Evolutionary conservation across 2,797 vertebrate genomes (phyloP), one percentile per base, ranked within the genome.

Genomic region (Rachycentron canadum): DNA sequence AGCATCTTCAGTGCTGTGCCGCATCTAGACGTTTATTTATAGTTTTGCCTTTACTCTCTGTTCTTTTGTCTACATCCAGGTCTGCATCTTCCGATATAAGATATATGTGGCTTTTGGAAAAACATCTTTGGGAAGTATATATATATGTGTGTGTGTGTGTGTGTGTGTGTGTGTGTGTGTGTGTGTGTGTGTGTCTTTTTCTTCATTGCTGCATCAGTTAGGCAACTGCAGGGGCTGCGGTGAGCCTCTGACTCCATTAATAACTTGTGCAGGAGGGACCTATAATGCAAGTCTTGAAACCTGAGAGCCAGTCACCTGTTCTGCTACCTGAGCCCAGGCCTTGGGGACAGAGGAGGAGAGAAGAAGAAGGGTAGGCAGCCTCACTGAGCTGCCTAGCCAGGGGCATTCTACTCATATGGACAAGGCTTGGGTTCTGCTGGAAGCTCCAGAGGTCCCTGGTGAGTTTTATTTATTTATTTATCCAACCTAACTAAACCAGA

Each of bases 271-370:
- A 56, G 73, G 47, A 17, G 83, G 65, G 75, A 76, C 65, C 71
- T 86, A 62, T 92, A 83, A 90, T 83, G 82, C 75, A 85, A 84
- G 74, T 63, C 66, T 63, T 88, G 94, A 93, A 95, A 95, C 86
- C 71, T 88, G 94, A 95, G 91, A 92, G 76, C 67, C 66, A 68
- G 86, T 88, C 89, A 91, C 90, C 89, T 91, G 93, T 86, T 89
- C 88, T 87, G 91, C 88, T 91, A 93, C 90, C 86, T 87, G 91
- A 95, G 89, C 87, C 60, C 10, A 16, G 73, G 71, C 75, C 73
- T 84, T 36, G 23, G 88, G 41, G 88, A 86, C 26, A 0, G 47
- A 61, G 67, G 62, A 78, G 55, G 57, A 81, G 77, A 76, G 77
- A 43, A 49, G 77, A 43, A 49, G 72, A 56, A 68, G 71, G 67